Percentiles rank a stretch among this genome's conserved stretches.
phyloP scores from a whole-genome alignment of 2,113 vertebrate species.

The Okapia johnstoni region DNA sequence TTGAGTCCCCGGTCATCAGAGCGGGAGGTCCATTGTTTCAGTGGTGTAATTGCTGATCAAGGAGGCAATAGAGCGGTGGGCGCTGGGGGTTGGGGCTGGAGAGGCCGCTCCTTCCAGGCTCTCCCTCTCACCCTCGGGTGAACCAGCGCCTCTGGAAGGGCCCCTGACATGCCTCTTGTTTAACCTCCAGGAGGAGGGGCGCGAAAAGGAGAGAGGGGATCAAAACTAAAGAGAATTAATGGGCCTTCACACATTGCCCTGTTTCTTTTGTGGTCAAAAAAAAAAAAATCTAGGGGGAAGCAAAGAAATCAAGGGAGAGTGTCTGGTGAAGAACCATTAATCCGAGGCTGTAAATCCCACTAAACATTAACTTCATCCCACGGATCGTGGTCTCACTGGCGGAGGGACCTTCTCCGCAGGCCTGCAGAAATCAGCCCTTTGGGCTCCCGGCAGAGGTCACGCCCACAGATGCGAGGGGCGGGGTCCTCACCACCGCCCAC shows the following conservation, averaged over 20 bases:
- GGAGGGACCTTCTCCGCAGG: constrained; percentile 82
- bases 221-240: constrained; percentile 86
- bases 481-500: background rate
- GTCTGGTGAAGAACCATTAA: constrained; percentile 79
- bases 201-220: constrained; percentile 73
- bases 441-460: constrained; percentile 87
- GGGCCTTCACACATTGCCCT: constrained; percentile 86
- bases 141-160: constrained; percentile 81
- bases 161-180: constrained; percentile 80
- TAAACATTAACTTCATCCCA: constrained; percentile 95
- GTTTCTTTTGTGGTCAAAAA: constrained; percentile 84
- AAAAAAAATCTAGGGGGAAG: constrained; percentile 76
- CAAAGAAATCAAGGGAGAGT: constrained; percentile 73
- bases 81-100: constrained; percentile 74
- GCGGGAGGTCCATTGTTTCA: constrained; percentile 79
- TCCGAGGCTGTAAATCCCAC: constrained; percentile 91
- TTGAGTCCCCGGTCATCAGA: constrained; percentile 77
- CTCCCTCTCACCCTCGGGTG: constrained; percentile 82
- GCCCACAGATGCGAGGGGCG: constrained; percentile 61
- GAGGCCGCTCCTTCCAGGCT: constrained; percentile 5
- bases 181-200: constrained; percentile 80
- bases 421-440: constrained; percentile 83
- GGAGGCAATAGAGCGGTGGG: constrained; percentile 80
- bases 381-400: constrained; percentile 88
- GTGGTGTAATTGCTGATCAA: constrained; percentile 83